phyloP scores from a whole-genome alignment of 2,113 vertebrate genomes.

The Nannospalax galili region DNA sequence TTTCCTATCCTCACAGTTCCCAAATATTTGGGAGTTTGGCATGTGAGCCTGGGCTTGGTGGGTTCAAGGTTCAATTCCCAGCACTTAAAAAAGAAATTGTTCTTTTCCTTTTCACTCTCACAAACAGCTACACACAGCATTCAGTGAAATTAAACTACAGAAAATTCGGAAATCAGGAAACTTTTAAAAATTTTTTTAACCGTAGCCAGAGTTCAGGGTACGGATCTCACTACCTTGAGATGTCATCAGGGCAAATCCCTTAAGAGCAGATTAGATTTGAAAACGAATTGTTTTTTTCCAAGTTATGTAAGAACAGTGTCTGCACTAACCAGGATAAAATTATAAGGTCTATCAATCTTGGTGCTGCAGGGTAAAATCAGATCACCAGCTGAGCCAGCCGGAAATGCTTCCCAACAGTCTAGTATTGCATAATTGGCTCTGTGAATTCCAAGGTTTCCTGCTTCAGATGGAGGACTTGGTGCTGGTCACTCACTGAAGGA shows the following conservation, averaged over 20 bases:
- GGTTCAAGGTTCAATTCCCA: neutral
- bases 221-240: conserved; percentile 17
- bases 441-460: conserved; percentile 68
- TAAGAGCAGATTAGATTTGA: neutral
- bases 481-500: conserved; percentile 57
- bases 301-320: conserved; percentile 65
- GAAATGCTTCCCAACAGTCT: conserved; percentile 77
- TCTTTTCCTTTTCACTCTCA: conserved; percentile 47
- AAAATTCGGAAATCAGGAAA: conserved; percentile 51
- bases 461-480: conserved; percentile 40
- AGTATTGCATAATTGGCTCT: conserved; percentile 72
- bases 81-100: neutral
- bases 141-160: conserved; percentile 62
- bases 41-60: neutral
- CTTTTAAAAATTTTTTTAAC: neutral
- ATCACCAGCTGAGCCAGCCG: conserved; percentile 76
- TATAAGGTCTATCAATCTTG: conserved; percentile 78
- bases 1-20: neutral
- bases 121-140: conserved; percentile 53
- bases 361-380: conserved; percentile 73
- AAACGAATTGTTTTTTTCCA: too few species aligned
- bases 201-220: neutral
- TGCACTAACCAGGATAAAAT: conserved; percentile 77
- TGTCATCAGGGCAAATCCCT: conserved; percentile 34
- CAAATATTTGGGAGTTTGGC: neutral